phyloP scores from a whole-genome alignment of 2,888 invertebrate genomes.

The Tuberolachnus salignus region DNA sequence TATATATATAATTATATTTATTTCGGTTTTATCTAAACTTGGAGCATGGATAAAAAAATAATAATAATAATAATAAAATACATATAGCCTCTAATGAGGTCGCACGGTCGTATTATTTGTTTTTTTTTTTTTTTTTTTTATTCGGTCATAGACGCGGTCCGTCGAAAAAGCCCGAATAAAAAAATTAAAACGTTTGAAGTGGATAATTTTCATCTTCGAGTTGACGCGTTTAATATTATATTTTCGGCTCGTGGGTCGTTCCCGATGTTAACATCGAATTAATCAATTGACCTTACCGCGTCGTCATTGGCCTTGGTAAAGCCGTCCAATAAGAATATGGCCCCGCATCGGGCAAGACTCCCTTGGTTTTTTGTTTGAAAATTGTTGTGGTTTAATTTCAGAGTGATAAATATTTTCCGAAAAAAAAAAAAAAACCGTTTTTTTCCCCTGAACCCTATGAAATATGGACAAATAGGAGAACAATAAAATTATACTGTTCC shows the following conservation, averaged over 20 bases:
- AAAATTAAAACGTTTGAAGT: background rate
- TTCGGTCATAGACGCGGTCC: too few relatives aligned
- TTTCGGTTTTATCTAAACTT: slow-evolving; percentile 31
- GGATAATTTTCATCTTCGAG: background rate
- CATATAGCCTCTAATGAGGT: slow-evolving; percentile 21
- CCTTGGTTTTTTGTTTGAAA: slow-evolving; percentile 1
- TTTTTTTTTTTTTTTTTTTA: too few relatives aligned
- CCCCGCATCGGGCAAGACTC: background rate
- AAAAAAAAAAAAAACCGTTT: too few relatives aligned
- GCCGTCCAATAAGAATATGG: background rate
- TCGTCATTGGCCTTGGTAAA: background rate
- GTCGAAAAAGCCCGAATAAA: background rate
- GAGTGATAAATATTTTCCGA: background rate
- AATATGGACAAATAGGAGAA: too few relatives aligned
- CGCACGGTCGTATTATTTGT: slow-evolving; percentile 29
- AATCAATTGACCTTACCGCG: slow-evolving; percentile 27
- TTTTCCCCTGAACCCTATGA: too few relatives aligned
- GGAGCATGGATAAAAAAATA: background rate
- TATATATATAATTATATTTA: background rate
- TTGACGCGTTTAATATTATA: background rate
- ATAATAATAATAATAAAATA: background rate
- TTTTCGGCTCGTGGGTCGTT: background rate
- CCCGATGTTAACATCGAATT: slow-evolving; percentile 18
- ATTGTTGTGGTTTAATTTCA: background rate
- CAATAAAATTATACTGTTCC: too few relatives aligned